Conservation (phyloP, 2,888 invertebrate species). For the Liodrosophila aerea region DNA sequence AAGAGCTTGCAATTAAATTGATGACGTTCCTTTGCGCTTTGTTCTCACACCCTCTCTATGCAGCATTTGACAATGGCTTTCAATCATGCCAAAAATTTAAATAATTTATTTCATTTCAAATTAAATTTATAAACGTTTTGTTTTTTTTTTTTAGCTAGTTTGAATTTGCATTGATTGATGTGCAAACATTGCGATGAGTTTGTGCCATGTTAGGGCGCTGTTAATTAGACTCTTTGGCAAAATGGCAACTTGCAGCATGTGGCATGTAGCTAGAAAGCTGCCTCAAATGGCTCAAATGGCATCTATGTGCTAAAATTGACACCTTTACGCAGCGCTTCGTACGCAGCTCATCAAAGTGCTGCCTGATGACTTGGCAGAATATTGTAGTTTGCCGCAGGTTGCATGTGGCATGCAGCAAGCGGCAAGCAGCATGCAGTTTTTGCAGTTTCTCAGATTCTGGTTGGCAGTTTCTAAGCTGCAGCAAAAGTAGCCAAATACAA, state of each 20-base stretch:
- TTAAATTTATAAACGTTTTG: not conserved
- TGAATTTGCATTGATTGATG: constrained; percentile 68
- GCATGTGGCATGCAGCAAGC: constrained; percentile 8
- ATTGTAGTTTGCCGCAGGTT: constrained; percentile 13
- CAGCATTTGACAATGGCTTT: constrained; percentile 56
- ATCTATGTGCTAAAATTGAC: constrained; percentile 76
- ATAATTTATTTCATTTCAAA: constrained; percentile 1
- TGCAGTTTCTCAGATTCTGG: constrained; percentile 16
- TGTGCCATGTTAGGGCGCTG: constrained; percentile 14
- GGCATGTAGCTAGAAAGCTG: constrained; percentile 16
- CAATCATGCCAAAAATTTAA: constrained; percentile 53
- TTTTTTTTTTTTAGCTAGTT: constrained; percentile 44
- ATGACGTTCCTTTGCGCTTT: constrained; percentile 50
- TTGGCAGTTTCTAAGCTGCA: constrained; percentile 23
- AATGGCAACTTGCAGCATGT: constrained; percentile 33
- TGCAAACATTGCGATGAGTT: constrained; percentile 52
- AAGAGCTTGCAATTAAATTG: constrained; percentile 65
- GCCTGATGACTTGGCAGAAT: constrained; percentile 60
- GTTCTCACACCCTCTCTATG: constrained; percentile 26
- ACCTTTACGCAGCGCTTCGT: constrained; percentile 70
- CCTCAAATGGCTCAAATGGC: constrained; percentile 69
- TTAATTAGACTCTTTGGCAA: constrained; percentile 42
- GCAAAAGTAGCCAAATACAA: constrained; percentile 43
- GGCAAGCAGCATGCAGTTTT: constrained; percentile 23
- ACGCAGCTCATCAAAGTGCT: constrained; percentile 72